phyloP scores from a whole-genome alignment of 2,797 vertebrate genomes.

The Hippoglossus hippoglossus region DNA sequence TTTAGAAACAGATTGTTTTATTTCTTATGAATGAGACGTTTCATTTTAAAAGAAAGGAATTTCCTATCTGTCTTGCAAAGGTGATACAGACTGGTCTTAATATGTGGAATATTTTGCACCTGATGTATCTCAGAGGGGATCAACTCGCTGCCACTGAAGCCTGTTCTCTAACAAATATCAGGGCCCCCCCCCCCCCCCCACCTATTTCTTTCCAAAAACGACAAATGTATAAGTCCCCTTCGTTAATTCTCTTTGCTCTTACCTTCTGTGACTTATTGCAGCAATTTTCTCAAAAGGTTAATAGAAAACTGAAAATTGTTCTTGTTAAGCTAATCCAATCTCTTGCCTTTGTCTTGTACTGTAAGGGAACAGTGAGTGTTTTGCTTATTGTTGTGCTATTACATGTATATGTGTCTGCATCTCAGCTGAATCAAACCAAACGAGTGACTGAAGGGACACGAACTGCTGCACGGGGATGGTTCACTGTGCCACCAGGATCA shows the following conservation, averaged over 20 bases:
- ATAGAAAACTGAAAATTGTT: neutral
- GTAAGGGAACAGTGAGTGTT: slow-evolving; percentile 39
- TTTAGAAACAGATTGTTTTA: neutral
- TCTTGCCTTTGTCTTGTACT: slow-evolving; percentile 46
- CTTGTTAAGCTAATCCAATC: slow-evolving; percentile 7
- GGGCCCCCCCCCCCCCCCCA: too few relatives aligned
- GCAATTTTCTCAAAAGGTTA: neutral
- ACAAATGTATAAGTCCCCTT: neutral
- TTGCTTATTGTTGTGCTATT: slow-evolving; percentile 3
- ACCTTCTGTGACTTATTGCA: neutral
- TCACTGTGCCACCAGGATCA: slow-evolving; percentile 27
- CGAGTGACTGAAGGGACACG: slow-evolving; percentile 9
- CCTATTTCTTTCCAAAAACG: neutral
- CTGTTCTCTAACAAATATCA: neutral
- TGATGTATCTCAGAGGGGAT: neutral
- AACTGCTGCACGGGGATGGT: slow-evolving; percentile 20
- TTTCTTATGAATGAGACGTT: too few relatives aligned
- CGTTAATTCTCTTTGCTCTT: neutral
- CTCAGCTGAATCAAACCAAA: slow-evolving; percentile 54
- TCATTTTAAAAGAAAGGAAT: neutral
- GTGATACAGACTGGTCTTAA: neutral
- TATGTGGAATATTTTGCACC: neutral
- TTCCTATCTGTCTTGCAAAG: neutral
- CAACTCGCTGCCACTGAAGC: neutral
- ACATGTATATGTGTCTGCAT: slow-evolving; percentile 20